These are phyloP conservation scores for Oligia fasciuncula DNA, from an alignment of 2,888 invertebrate species.

Conservation along the genomic window DNA sequence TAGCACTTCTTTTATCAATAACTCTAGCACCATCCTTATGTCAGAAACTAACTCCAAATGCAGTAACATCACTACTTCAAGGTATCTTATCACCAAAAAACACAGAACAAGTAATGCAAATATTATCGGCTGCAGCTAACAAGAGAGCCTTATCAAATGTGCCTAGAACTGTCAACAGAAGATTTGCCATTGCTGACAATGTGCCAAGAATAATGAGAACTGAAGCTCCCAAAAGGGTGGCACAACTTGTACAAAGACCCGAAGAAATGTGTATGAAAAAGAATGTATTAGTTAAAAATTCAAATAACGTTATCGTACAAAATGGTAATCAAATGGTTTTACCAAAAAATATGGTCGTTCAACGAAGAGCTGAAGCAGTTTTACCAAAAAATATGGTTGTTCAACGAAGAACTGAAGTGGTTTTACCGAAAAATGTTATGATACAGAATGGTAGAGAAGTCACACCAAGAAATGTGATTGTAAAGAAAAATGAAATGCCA, in stretches of 20 bases:
- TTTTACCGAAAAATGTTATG: neutral
- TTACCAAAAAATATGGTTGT: constrained; percentile 22
- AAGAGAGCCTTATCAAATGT: neutral
- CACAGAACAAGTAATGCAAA: constrained; percentile 65
- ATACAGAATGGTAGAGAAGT: constrained; percentile 19
- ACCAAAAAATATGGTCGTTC: constrained; percentile 23
- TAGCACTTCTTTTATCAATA: constrained; percentile 38
- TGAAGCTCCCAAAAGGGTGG: constrained; percentile 2
- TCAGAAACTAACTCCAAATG: constrained; percentile 53
- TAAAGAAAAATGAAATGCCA: constrained; percentile 21
- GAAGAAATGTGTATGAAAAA: constrained; percentile 12
- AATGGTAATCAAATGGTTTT: constrained; percentile 7
- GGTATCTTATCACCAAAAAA: constrained; percentile 70
- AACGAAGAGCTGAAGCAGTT: neutral
- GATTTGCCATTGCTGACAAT: constrained; percentile 39
- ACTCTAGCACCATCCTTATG: constrained; percentile 31
- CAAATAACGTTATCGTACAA: constrained; percentile 4
- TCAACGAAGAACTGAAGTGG: neutral
- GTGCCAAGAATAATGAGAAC: constrained; percentile 23
- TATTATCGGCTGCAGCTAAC: constrained; percentile 54
- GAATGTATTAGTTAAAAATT: constrained; percentile 12
- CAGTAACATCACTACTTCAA: constrained; percentile 65
- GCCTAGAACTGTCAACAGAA: constrained; percentile 3
- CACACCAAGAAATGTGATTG: constrained; percentile 11
- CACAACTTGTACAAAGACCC: constrained; percentile 9